Percentiles rank a stretch among this genome's conserved stretches.
Evolutionary conservation across 2,113 vertebrate species (phyloP).

Genomic region (Nycticorax nycticorax): DNA sequence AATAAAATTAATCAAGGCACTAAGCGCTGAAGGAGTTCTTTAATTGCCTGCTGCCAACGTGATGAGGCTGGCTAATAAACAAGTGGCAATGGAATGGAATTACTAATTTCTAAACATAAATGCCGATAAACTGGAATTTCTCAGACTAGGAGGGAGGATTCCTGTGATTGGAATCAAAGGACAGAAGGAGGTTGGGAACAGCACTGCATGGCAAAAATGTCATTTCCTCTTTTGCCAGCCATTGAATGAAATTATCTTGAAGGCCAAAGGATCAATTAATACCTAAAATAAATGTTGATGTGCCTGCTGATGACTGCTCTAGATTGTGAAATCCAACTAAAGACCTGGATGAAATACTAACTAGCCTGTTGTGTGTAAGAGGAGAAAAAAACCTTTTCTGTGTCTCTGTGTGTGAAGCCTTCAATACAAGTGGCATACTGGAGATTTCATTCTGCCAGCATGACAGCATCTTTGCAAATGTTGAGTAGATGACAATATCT

Average conservation of each 20-base stretch:
- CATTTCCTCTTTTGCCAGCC: not conserved
- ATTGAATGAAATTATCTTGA: not conserved
- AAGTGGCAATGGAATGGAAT: not conserved
- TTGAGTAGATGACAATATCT: not conserved
- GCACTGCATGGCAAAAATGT: not conserved
- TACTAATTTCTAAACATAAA: not conserved
- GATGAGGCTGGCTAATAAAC: not conserved
- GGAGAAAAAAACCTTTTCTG: not conserved
- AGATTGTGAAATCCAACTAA: not conserved
- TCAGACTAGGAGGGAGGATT: not conserved
- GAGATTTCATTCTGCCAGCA: not conserved
- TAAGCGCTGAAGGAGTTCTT: not conserved
- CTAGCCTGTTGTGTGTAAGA: not conserved
- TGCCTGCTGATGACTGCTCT: not conserved
- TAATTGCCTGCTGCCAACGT: rapidly evolving
- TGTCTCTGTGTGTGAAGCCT: not conserved
- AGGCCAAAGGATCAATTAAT: not conserved
- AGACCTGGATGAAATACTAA: not conserved
- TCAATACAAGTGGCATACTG: not conserved
- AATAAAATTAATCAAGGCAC: not conserved
- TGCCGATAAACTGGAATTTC: not conserved
- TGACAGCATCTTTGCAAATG: not conserved
- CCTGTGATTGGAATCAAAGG: not conserved
- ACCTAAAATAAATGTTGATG: not conserved
- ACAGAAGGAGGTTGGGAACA: not conserved